Percentiles rank a stretch among this genome's conserved stretches.
Conservation (phyloP, 2,113 vertebrate genomes). For the Ancistrus triradiatus region DNA sequence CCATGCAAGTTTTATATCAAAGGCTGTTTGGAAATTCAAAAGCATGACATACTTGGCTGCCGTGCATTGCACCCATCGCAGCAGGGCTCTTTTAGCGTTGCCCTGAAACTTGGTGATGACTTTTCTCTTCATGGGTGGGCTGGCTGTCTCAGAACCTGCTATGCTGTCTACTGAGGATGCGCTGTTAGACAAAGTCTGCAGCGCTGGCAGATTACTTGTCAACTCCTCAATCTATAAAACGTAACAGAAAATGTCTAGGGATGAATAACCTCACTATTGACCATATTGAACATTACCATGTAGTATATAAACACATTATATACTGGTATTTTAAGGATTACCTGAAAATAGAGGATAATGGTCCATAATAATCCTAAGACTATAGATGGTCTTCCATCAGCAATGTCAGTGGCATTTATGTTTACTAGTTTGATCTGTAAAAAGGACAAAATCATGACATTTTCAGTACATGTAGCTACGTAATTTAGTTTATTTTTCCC, state of each 20-base stretch:
- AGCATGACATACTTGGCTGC: slow-evolving; percentile 75
- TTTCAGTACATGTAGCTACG: background rate
- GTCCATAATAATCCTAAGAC: slow-evolving; percentile 95
- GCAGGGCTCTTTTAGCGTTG: slow-evolving; percentile 83
- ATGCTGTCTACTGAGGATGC: slow-evolving; percentile 86
- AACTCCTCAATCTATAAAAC: slow-evolving; percentile 88
- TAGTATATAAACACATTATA: too few relatives aligned
- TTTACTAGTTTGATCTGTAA: slow-evolving; percentile 95
- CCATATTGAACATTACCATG: background rate
- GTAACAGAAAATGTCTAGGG: background rate
- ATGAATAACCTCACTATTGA: background rate
- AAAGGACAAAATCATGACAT: background rate
- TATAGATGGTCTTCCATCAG: slow-evolving; percentile 91
- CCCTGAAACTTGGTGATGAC: slow-evolving; percentile 80
- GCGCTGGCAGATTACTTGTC: slow-evolving; percentile 86
- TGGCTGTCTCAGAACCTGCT: slow-evolving; percentile 81
- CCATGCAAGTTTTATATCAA: too few relatives aligned
- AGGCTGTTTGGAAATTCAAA: background rate
- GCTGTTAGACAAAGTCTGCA: slow-evolving; percentile 81
- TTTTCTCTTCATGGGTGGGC: slow-evolving; percentile 89
- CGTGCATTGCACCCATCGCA: slow-evolving; percentile 92
- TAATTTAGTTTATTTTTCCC: too few relatives aligned
- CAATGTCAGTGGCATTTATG: slow-evolving; percentile 97
- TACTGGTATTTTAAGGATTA: slow-evolving; percentile 47
- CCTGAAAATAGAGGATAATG: slow-evolving; percentile 98